Evolutionary conservation across 1,140 invertebrate genomes (phyloP).

Genomic region (Phortica variegata): DNA sequence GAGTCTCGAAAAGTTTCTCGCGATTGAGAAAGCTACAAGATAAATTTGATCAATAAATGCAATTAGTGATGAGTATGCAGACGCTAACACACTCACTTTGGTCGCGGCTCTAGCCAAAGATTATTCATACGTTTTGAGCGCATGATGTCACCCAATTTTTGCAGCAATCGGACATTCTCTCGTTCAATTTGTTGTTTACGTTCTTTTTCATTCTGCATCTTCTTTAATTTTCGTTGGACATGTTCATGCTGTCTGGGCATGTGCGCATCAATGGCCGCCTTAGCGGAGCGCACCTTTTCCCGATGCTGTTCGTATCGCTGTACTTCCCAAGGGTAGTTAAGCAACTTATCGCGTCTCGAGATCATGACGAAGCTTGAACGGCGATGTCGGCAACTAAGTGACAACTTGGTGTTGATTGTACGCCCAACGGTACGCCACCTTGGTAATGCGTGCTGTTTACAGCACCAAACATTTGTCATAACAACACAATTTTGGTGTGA

Average conservation of each 20-base stretch:
- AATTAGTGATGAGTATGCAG: neutral
- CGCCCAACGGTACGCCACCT: too few species aligned
- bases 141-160: conserved; percentile 61
- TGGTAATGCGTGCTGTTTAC: conserved; percentile 28
- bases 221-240: conserved; percentile 61
- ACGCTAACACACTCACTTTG: conserved; percentile 56
- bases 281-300: conserved; percentile 59
- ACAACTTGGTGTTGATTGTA: too few species aligned
- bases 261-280: conserved; percentile 61
- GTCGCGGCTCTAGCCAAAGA: conserved; percentile 59
- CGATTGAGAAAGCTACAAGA: conserved; percentile 54
- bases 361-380: conserved; percentile 44
- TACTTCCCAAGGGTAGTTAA: conserved; percentile 58
- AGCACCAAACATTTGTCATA: conserved; percentile 46
- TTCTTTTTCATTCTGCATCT: conserved; percentile 61
- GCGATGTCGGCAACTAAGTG: conserved; percentile 9
- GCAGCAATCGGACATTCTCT: conserved; percentile 62
- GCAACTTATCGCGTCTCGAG: conserved; percentile 58
- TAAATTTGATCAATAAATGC: neutral
- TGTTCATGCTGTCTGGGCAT: conserved; percentile 59
- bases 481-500: conserved; percentile 24
- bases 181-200: conserved; percentile 59
- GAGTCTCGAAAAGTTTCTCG: conserved; percentile 48
- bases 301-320: conserved; percentile 57
- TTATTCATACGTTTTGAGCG: conserved; percentile 60